phyloP scores from a whole-genome alignment of 2,113 vertebrate species.

The Serinus canaria region DNA sequence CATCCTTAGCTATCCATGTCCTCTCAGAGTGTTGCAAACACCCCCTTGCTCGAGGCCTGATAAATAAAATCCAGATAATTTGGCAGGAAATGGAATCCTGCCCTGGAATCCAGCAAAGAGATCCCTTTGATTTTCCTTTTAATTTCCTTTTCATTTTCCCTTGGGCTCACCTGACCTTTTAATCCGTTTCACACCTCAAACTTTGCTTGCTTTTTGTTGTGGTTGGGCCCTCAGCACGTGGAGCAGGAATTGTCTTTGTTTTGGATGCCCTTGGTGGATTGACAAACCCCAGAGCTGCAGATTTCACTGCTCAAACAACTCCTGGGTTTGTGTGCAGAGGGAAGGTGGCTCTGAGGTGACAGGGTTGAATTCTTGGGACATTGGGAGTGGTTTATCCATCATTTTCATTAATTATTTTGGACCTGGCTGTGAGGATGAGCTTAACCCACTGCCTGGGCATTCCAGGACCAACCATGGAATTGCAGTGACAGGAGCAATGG shows the following conservation, averaged over 20 bases:
- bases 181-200: not conserved
- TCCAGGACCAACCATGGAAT: rapidly evolving
- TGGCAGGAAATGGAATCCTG: rapidly evolving
- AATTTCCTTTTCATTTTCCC: not conserved
- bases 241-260: not conserved
- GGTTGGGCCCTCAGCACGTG: rapidly evolving
- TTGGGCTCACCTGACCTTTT: not conserved
- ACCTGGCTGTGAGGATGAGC: not conserved
- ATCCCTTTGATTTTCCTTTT: not conserved
- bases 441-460: not conserved
- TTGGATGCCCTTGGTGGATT: not conserved
- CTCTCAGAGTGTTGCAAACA: not conserved
- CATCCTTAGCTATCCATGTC: rapidly evolving
- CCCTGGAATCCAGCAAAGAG: not conserved
- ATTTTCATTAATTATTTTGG: rapidly evolving
- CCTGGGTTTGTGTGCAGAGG: rapidly evolving
- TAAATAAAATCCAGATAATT: not conserved
- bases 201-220: rapidly evolving
- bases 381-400: not conserved
- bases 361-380: rapidly evolving
- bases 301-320: rapidly evolving
- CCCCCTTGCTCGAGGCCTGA: not conserved
- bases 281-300: rapidly evolving
- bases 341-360: not conserved
- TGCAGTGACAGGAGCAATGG: not conserved